Evolutionary conservation across 2,113 vertebrate species (phyloP).

Genomic region (Echinops telfairi): DNA sequence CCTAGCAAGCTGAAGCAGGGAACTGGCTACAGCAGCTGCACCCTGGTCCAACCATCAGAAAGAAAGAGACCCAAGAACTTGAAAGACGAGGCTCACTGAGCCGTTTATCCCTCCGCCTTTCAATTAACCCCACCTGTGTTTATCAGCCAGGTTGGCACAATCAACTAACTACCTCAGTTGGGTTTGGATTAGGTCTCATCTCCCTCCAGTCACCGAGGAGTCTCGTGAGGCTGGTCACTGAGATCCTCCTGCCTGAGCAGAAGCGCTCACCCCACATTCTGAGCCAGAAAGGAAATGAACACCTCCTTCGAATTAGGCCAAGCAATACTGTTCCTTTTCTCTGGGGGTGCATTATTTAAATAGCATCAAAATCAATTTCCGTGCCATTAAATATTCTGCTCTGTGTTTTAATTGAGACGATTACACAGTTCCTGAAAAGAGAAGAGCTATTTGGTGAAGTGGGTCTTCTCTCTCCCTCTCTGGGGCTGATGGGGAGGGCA

Average conservation of each 20-base stretch:
- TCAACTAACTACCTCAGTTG: no score
- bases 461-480: constrained; percentile 22
- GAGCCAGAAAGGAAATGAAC: constrained; percentile 49
- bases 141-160: no score
- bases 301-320: constrained; percentile 76
- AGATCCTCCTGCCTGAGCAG: neutral
- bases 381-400: constrained; percentile 82
- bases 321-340: constrained; percentile 66
- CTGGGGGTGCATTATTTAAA: constrained; percentile 79
- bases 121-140: no score
- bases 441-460: constrained; percentile 71
- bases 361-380: constrained; percentile 81
- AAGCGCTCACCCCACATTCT: neutral
- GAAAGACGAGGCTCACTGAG: no score
- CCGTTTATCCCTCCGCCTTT: no score
- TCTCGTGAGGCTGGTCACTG: neutral
- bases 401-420: constrained; percentile 82
- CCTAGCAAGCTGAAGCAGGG: no score
- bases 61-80: no score
- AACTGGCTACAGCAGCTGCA: no score
- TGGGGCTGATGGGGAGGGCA: constrained; percentile 16
- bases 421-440: constrained; percentile 75
- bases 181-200: neutral
- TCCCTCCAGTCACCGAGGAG: neutral
- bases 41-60: no score